Base-by-base conservation (phyloP, 2,888 invertebrate species). In the Zhuqinia jingwanae region DNA sequence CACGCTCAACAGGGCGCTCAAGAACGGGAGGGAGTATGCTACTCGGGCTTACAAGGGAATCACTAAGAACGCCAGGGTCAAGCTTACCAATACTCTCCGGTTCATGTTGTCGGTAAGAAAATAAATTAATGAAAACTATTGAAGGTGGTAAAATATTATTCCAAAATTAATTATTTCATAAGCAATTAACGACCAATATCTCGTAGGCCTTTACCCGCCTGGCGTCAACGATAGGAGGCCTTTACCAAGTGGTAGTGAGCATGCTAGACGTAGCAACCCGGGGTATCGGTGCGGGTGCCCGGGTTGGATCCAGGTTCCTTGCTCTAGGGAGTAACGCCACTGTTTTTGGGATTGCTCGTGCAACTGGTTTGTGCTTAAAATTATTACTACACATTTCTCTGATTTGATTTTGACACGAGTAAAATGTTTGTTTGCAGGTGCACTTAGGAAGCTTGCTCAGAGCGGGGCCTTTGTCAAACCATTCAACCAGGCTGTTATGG, bases 261-360 rank as follows among this genome's bases (percentile, higher is more conserved):
- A 17, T 79, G 5, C 50, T 79, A 0, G 79, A 79, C 50, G 79
- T 79, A 1, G 53, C 65, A 15, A 79, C 79, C 0, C 27, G 30
- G 13, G 50, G 50, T 1, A 25, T 53, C 22, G n/a, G n/a, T 5
- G 17, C 27, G 2, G 79, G 65, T 11, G 65, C 65, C 1, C 13
- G 65, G 17, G 27, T 79, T 5, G 79, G 79, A 0, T 10, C 79
- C 2, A 63, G 79, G 15, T 2, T 53, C 0, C 30, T 79, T 0
- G 25, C 17, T 0, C 17, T 17, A 2, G 65, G 65, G 3, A 60
- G 25, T 2, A 79, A 65, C 50, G n/a, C n/a, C 13, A 65, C 79
- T 2, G 53, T 50, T 11, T 3, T 15, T 10, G 53, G 50, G 0
- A 13, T 79, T 0, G 79, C 68, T 0, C 30, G 45, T 0, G 79